Conservation (phyloP, 1,140 invertebrate genomes). For the Brachionus paranguensis region DNA sequence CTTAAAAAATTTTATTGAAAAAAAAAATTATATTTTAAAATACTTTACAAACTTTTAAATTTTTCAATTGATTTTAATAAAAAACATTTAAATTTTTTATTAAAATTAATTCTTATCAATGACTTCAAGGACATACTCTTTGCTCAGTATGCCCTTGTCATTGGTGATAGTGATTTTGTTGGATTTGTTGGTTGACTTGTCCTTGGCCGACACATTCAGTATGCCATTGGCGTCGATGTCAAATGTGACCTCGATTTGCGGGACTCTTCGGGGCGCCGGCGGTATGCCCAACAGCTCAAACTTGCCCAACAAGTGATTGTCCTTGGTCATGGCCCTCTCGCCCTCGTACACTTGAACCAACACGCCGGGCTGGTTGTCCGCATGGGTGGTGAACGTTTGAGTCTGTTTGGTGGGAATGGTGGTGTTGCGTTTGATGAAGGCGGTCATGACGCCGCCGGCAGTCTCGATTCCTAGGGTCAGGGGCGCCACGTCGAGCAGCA, state of each 20-base stretch:
- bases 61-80: too few species aligned
- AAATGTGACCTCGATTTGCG: slow-evolving; percentile 68
- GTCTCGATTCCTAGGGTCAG: slow-evolving; percentile 92
- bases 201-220: slow-evolving; percentile 56
- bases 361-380: slow-evolving; percentile 84
- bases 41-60: too few species aligned
- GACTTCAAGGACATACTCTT: too few species aligned
- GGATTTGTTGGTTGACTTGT: slow-evolving; percentile 77
- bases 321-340: slow-evolving; percentile 62
- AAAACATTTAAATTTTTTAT: too few species aligned
- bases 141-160: slow-evolving; percentile 85
- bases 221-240: slow-evolving; percentile 63
- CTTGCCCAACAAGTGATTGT: slow-evolving; percentile 77
- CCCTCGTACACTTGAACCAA: slow-evolving; percentile 69
- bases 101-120: too few species aligned
- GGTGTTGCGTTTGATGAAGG: slow-evolving; percentile 87
- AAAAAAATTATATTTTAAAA: too few species aligned
- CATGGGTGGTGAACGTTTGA: slow-evolving; percentile 90
- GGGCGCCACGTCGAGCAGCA: slow-evolving; percentile 86
- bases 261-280: slow-evolving; percentile 85
- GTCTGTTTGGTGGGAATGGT: slow-evolving; percentile 92
- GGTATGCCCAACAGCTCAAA: slow-evolving; percentile 89
- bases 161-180: slow-evolving; percentile 98
- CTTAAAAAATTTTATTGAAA: too few species aligned
- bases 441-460: slow-evolving; percentile 91